Percentiles rank a stretch among this genome's conserved stretches.
These are phyloP conservation scores for Dryas iulia DNA, from an alignment of 1,140 invertebrate genomes.

Conservation along the genomic window DNA sequence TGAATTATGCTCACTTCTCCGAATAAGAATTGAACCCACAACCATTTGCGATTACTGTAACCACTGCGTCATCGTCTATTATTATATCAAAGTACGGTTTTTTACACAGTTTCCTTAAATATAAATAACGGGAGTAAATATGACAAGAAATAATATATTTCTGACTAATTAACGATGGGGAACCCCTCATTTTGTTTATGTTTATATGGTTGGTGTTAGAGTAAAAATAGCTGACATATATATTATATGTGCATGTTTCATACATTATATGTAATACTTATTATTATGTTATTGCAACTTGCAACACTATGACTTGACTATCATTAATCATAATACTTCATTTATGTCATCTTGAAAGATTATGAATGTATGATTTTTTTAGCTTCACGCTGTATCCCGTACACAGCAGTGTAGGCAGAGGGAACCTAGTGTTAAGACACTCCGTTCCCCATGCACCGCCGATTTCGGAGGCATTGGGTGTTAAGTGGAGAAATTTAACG, in stretches of 20 bases:
- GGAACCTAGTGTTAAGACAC: too few species aligned
- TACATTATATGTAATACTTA: neutral
- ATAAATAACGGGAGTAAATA: neutral
- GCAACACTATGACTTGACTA: neutral
- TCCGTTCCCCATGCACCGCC: too few species aligned
- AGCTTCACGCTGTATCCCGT: too few species aligned
- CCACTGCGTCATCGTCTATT: too few species aligned
- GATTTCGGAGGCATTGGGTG: too few species aligned
- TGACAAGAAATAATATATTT: neutral
- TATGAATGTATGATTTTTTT: too few species aligned
- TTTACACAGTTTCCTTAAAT: neutral
- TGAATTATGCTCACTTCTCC: too few species aligned
- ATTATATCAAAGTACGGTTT: too few species aligned
- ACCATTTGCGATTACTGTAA: too few species aligned
- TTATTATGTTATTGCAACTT: neutral
- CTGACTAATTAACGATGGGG: conserved; percentile 2
- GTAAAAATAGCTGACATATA: neutral
- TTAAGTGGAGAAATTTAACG: too few species aligned
- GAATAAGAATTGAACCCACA: too few species aligned
- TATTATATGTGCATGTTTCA: neutral
- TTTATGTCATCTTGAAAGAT: neutral
- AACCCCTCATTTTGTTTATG: conserved; percentile 12
- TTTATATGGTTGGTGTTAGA: neutral
- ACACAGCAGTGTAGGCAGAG: too few species aligned
- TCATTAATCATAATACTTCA: neutral